phyloP scores from a whole-genome alignment of 2,113 vertebrate species.

The Phaethornis superciliosus region DNA sequence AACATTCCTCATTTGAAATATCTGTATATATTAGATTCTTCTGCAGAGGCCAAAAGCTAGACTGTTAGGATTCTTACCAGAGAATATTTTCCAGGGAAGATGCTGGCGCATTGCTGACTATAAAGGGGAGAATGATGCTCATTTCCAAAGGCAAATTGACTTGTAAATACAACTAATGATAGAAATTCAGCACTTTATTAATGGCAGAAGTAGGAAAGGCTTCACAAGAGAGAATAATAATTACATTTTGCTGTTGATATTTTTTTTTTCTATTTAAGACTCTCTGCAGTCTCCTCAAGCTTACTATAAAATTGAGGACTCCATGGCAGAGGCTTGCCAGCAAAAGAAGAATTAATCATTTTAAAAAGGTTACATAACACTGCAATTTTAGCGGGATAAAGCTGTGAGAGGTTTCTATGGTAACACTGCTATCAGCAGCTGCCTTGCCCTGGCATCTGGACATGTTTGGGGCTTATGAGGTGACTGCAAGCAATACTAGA shows the following conservation, averaged over 20 bases:
- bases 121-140: not conserved
- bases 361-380: not conserved
- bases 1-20: not conserved
- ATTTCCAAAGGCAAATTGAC: not conserved
- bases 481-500: not conserved
- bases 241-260: not conserved
- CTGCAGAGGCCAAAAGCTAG: not conserved
- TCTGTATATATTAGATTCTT: not conserved
- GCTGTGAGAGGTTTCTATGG: conserved; percentile 45
- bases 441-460: not conserved
- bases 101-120: accelerated
- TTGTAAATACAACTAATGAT: not conserved
- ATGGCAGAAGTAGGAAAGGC: not conserved
- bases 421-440: not conserved
- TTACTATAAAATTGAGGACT: not conserved
- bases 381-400: not conserved
- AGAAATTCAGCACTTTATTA: not conserved
- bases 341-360: not conserved
- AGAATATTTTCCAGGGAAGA: not conserved
- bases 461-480: not conserved
- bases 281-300: not conserved
- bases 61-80: not conserved
- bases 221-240: not conserved
- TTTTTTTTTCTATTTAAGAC: not conserved
- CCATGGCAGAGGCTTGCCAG: not conserved